phyloP scores from a whole-genome alignment of 2,113 vertebrate species.

The Pseudorasbora parva region DNA sequence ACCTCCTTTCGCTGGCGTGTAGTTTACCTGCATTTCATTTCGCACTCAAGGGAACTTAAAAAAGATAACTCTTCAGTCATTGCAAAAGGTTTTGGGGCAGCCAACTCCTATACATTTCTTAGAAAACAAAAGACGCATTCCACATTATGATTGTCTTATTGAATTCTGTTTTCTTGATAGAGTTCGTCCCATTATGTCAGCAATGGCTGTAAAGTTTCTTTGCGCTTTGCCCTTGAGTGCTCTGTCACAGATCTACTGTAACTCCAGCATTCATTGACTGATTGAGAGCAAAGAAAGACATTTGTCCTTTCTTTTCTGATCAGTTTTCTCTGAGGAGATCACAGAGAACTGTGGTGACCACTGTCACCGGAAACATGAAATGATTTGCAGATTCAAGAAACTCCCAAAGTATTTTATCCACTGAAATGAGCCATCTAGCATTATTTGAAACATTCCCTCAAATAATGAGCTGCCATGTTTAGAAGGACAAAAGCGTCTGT shows the following conservation, averaged over 20 bases:
- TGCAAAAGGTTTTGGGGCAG: neutral
- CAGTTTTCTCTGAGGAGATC: constrained; percentile 52
- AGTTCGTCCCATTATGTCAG: neutral
- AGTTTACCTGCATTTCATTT: constrained; percentile 76
- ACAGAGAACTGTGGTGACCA: constrained; percentile 52
- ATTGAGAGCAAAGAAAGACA: constrained; percentile 56
- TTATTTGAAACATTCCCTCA: constrained; percentile 38
- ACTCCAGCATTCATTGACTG: constrained; percentile 66
- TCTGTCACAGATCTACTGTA: constrained; percentile 76
- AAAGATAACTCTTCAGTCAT: constrained; percentile 59
- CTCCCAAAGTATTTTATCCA: neutral
- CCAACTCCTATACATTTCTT: neutral
- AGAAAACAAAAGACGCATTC: neutral
- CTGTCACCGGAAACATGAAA: constrained; percentile 63
- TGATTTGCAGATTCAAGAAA: constrained; percentile 64
- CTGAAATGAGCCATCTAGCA: constrained; percentile 25
- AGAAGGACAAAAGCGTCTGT: neutral
- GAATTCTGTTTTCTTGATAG: neutral
- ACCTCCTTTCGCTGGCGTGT: constrained; percentile 62
- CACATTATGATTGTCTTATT: neutral
- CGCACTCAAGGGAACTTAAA: constrained; percentile 65
- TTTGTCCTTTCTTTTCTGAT: constrained; percentile 54
- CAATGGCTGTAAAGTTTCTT: constrained; percentile 61
- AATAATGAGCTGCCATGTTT: constrained; percentile 33
- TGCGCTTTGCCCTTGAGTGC: constrained; percentile 69